Evolutionary conservation across 2,797 vertebrate species (phyloP).

Genomic region (Kryptolebias ocellatus): DNA sequence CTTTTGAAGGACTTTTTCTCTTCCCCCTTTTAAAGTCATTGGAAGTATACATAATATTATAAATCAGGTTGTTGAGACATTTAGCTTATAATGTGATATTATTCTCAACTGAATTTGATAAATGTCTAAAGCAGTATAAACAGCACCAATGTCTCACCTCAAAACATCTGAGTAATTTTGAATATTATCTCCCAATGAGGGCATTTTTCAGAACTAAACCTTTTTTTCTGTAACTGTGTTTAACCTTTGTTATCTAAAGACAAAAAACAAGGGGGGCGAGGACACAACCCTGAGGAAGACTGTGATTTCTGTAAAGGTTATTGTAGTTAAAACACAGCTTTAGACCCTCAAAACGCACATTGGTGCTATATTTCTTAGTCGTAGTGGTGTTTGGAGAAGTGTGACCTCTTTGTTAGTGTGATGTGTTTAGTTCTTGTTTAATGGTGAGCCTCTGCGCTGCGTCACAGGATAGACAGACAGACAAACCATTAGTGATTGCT

Average conservation of each 20-base stretch:
- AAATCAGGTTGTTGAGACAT: not conserved
- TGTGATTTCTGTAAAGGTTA: not conserved
- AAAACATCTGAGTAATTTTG: not conserved
- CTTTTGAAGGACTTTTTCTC: slow-evolving; percentile 18
- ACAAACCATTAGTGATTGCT: slow-evolving; percentile 66
- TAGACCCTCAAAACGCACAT: slow-evolving; percentile 12
- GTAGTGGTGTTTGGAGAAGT: slow-evolving; percentile 45
- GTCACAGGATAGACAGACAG: slow-evolving; percentile 58
- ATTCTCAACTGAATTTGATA: not conserved
- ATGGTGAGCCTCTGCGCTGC: slow-evolving; percentile 46
- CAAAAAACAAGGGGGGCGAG: not conserved
- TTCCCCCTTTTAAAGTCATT: slow-evolving; percentile 7
- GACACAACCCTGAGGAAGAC: not conserved
- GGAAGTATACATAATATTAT: not conserved
- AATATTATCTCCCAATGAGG: not conserved
- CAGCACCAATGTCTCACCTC: too few relatives aligned
- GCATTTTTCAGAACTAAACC: not conserved
- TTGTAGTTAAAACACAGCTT: slow-evolving; percentile 11
- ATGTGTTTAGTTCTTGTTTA: slow-evolving; percentile 53
- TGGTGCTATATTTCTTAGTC: slow-evolving; percentile 30
- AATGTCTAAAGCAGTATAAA: too few relatives aligned
- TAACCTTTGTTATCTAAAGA: not conserved
- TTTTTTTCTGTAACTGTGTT: not conserved
- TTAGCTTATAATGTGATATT: not conserved
- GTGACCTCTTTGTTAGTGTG: slow-evolving; percentile 25